phyloP scores from a whole-genome alignment of 2,113 vertebrate species.

The Columba janthina region DNA sequence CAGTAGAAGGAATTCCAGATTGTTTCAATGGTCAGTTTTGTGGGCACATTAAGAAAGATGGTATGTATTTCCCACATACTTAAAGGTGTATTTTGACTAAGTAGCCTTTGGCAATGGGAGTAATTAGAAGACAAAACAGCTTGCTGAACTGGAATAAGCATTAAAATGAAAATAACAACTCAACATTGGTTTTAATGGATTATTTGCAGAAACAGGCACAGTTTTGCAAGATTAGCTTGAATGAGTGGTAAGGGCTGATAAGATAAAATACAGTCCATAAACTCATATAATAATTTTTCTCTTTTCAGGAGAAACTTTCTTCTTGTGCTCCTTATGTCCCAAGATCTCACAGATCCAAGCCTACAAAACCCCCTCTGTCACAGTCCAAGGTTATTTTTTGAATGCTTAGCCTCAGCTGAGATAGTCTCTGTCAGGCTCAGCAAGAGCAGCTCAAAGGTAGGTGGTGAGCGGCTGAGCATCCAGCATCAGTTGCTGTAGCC shows the following conservation, averaged over 20 bases:
- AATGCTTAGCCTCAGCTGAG: neutral
- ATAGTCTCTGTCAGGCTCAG: neutral
- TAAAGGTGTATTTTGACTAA: constrained; percentile 29
- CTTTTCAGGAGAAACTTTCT: neutral
- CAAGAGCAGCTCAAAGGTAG: neutral
- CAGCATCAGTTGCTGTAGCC: too few relatives aligned
- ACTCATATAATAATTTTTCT: neutral
- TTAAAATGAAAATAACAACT: neutral
- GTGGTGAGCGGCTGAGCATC: neutral
- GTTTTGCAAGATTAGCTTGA: neutral
- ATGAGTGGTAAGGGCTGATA: neutral
- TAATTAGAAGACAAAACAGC: neutral
- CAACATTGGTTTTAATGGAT: neutral
- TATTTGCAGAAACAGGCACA: neutral
- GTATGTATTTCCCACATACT: neutral
- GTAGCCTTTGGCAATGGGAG: constrained; percentile 17
- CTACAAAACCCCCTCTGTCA: neutral
- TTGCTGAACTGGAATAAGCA: neutral
- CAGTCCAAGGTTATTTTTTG: neutral
- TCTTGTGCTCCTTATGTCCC: neutral
- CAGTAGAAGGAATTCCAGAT: constrained; percentile 8
- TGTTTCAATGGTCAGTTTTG: neutral
- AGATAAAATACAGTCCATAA: neutral
- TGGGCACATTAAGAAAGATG: neutral
- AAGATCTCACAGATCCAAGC: neutral